Base-by-base conservation (phyloP, 2,113 vertebrate genomes). In the Hyla sarda region DNA sequence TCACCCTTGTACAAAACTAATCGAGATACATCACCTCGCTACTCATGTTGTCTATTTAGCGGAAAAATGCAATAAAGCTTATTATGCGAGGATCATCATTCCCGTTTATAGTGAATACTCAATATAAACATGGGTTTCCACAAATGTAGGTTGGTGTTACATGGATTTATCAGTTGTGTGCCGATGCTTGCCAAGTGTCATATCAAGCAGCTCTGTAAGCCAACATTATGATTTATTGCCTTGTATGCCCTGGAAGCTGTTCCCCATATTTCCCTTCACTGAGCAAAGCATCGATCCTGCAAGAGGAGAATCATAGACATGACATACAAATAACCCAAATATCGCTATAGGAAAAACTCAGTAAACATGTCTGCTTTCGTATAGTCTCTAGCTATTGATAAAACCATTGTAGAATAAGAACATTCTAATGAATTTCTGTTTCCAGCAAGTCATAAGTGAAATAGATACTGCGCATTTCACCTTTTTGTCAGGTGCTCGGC, bases 41-140 rank as follows among this genome's bases (percentile, higher is more conserved):
- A 6, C 52, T 19, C 19, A 60, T 17, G 52, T 28, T 28, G 47
- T 76, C 73, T 28, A 25, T 56, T 21, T 82, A 86, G 89, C 69
- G 30, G 77, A 54, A 88, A 45, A 88, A 83, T 52, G 65, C 41
- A 88, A 87, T 87, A 87, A 89, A 82, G 56, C 88, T 91, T 77
- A 82, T 89, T 82, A 88, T 72, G 58, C 85, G 69, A 58, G 82
- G 84, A 87, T 72, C 83, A 88, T 30, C 88, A 90, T 90, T 89
- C 90, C 75, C 88, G 11, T 67, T 75, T 74, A 23, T 77, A 79
- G 52, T 34, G 58, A 28, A 11, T 17, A 0, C 4, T 19, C 12
- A 54, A 32, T 41, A 16, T 2, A 75, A 74, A 52, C 32, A 21
- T 19, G 32, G 19, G 62, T 28, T 48, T 48, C 72, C 56, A 62